phyloP scores from a whole-genome alignment of 2,797 vertebrate species.

The Gastrophryne carolinensis region DNA sequence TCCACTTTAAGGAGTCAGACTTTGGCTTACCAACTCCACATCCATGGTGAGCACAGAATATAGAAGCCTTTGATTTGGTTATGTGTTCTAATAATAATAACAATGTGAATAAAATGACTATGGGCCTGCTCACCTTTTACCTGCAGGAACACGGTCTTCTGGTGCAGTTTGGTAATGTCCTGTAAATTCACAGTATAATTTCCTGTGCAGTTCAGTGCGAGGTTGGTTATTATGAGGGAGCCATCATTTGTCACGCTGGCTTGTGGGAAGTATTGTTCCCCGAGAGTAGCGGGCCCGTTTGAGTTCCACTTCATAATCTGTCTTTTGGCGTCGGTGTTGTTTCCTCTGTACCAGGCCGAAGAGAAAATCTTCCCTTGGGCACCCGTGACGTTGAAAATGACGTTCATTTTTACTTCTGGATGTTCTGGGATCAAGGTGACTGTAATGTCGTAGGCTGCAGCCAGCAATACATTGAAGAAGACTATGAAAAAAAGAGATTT shows the following conservation, averaged over 20 bases:
- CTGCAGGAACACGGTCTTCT: neutral
- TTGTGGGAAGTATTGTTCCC: neutral
- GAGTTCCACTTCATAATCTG: neutral
- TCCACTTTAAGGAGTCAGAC: no score
- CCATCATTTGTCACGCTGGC: neutral
- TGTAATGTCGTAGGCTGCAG: neutral
- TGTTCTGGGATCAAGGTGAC: neutral
- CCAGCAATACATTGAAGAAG: neutral
- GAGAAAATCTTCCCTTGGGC: neutral
- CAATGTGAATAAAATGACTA: no score
- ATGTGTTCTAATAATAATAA: no score
- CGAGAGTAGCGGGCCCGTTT: fast-evolving
- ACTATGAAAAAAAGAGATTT: neutral
- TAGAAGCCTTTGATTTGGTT: no score
- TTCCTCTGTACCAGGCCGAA: neutral
- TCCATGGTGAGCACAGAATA: no score
- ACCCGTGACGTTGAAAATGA: neutral
- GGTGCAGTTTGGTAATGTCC: fast-evolving
- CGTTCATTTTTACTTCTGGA: neutral
- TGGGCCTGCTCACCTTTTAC: neutral
- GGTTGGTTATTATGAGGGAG: neutral
- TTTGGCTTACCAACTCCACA: no score
- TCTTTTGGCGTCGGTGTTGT: neutral
- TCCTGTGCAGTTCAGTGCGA: neutral
- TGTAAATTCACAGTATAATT: neutral